Percentiles rank a stretch among this genome's conserved stretches.
Evolutionary conservation across 2,797 vertebrate genomes (phyloP).

Genomic region (Hemibagrus guttatus): DNA sequence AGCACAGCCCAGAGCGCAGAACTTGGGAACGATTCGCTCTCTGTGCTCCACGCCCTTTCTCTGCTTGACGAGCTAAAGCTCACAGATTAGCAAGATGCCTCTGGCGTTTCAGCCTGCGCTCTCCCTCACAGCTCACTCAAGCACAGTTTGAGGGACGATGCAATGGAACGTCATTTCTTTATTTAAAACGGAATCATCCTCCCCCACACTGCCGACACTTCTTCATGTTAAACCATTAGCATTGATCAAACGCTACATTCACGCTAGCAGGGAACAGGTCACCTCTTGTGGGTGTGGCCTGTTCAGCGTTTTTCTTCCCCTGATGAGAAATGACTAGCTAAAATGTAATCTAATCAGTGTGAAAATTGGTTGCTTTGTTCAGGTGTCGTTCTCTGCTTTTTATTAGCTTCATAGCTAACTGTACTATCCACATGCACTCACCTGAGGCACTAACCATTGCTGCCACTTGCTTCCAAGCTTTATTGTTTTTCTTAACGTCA

Average conservation of each 20-base stretch:
- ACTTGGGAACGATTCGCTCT: slow-evolving; percentile 35
- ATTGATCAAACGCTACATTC: not conserved
- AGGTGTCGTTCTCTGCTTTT: not conserved
- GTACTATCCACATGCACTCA: not conserved
- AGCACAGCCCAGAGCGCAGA: slow-evolving; percentile 44
- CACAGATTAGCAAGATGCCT: not conserved
- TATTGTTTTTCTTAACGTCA: not conserved
- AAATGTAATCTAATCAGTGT: not conserved
- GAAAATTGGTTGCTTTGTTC: not conserved
- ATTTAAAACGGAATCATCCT: no score
- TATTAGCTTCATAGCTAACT: not conserved
- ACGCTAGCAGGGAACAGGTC: not conserved
- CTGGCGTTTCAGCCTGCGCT: not conserved
- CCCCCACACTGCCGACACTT: no score
- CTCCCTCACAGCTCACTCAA: not conserved
- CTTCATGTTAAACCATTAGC: not conserved
- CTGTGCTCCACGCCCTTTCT: slow-evolving; percentile 26
- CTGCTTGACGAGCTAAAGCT: not conserved
- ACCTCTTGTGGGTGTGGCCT: not conserved
- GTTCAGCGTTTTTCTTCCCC: not conserved
- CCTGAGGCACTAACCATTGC: not conserved
- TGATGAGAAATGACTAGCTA: not conserved
- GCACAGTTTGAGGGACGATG: not conserved
- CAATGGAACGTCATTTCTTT: not conserved
- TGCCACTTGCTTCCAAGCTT: not conserved